Evolutionary conservation across 1,140 invertebrate species (phyloP), one percentile per base, ranked within the genome.

Genomic region (Trissolcus basalis): DNA sequence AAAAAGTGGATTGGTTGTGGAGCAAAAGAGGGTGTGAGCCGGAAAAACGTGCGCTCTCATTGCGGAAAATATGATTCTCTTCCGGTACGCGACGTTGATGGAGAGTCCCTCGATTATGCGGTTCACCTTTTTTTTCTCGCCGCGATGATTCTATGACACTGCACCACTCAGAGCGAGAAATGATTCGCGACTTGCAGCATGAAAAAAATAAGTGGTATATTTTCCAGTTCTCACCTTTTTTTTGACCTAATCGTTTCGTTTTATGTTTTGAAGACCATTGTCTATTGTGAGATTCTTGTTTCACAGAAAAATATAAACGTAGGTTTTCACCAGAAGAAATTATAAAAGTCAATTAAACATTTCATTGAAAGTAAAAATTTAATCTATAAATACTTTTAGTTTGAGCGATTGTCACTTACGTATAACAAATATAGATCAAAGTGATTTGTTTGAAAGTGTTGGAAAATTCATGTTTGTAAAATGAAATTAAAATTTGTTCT

Each of bases 21-120:
- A 32, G 8, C 36, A 13, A 36, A 36, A 58, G 43, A 59, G 56
- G 44, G 35, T 11, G 19, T 27, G 55, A 54, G 60, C 44, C 49
- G 49, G 65, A 78, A 77, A 74, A 73, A 70, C 59, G 19, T 39
- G 44, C 67, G 68, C 78, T 80, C 69, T 77, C 48, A 55, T 60
- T 65, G 79, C 47, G 77, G 78, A 82, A 85, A 85, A 85, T 85
- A 85, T 85, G 82, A 85, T 85, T 83, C 82, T 73, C 64, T 85
- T 84, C 84, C 83, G 83, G 77, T 51, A 41, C 49, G 77, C 65
- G 84, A 85, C 83, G 73, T 84, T 85, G 83, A 82, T 80, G 76
- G 84, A 86, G 83, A 80, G 79, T 80, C 77, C 70, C 77, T 81
- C 82, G 80, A 85, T 85, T 84, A 84, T 77, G 77, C 79, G 77